Evolutionary conservation across 2,113 vertebrate species (phyloP), one percentile per base, ranked within the genome.

Genomic region (Motacilla alba): DNA sequence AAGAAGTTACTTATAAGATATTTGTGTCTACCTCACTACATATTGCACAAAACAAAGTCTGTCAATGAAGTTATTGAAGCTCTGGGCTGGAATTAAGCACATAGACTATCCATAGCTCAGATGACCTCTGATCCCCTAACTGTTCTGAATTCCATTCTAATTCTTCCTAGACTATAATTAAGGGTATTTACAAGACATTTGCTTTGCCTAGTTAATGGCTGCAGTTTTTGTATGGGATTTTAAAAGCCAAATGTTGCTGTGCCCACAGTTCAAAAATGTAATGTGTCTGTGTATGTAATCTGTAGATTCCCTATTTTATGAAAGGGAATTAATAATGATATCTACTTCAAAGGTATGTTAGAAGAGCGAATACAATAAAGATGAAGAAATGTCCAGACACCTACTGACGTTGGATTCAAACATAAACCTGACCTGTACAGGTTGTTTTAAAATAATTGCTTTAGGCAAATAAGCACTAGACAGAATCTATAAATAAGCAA

Each of bases 401-500:
- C 69, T 76, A 28, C 33, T 33, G 17, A 49, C 9, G 33, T 10
- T 4, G 7, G 18, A 50, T n/a, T 60, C 7, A 47, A 55, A 23
- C 4, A 15, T 44, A 77, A 76, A 72, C 10, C 7, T 58, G 64
- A 53, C 14, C 7, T 41, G 7, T 60, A 58, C 13, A 22, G 2
- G 2, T 47, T 79, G 14, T 72, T 83, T 64, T 24, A 60, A 73
- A 86, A 66, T 69, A 43, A 39, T 79, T 76, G 5, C 26, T 69
- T 5, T 13, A 59, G 55, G 55, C 28, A 43, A 75, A 62, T 72
- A 74, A 43, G 8, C 39, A 50, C 30, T 35, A 58, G 43, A 73
- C 0, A 0, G 41, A 30, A 16, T 90, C 37, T 69, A 12, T 56
- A 64, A 76, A 76, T 31, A 8, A 91, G 12, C 0, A 1, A 69